phyloP scores from a whole-genome alignment of 92 coral and sea anemone genomes.

The Porites divaricata region DNA sequence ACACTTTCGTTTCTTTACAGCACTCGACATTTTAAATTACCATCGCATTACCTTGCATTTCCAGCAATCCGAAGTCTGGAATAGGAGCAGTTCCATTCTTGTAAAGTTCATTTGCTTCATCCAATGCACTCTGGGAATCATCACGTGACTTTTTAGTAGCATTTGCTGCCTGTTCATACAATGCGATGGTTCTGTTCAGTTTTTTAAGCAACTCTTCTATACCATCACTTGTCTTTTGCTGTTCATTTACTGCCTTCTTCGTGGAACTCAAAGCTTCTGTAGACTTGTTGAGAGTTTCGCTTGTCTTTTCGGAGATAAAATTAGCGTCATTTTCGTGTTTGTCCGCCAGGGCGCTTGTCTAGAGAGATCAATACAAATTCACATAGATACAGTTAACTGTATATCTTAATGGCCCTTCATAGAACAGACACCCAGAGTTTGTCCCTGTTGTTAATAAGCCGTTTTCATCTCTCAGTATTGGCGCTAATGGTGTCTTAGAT shows the following conservation, averaged over 20 bases:
- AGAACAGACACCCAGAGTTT: too few species aligned
- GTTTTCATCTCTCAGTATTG: too few species aligned
- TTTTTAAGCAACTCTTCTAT: constrained; percentile 67
- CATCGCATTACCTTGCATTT: constrained; percentile 61
- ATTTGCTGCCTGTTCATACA: constrained; percentile 56
- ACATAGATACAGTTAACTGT: neutral
- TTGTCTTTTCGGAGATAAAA: constrained; percentile 64
- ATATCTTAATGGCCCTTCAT: too few species aligned
- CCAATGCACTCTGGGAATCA: constrained; percentile 63
- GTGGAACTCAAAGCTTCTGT: constrained; percentile 66
- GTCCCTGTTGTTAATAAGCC: too few species aligned
- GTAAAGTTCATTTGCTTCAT: constrained; percentile 68
- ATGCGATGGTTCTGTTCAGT: constrained; percentile 54
- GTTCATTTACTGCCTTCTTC: constrained; percentile 63
- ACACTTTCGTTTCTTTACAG: neutral
- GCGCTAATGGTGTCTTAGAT: too few species aligned
- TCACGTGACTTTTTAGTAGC: constrained; percentile 65
- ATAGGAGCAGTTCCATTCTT: constrained; percentile 74
- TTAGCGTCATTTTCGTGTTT: constrained; percentile 84
- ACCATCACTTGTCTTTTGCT: constrained; percentile 67
- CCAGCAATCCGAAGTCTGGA: constrained; percentile 68
- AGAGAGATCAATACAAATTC: neutral
- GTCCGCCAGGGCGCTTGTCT: constrained; percentile 77
- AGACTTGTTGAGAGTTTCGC: constrained; percentile 67
- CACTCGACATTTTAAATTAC: neutral